phyloP scores from a whole-genome alignment of 2,113 vertebrate species.

The Motacilla alba region DNA sequence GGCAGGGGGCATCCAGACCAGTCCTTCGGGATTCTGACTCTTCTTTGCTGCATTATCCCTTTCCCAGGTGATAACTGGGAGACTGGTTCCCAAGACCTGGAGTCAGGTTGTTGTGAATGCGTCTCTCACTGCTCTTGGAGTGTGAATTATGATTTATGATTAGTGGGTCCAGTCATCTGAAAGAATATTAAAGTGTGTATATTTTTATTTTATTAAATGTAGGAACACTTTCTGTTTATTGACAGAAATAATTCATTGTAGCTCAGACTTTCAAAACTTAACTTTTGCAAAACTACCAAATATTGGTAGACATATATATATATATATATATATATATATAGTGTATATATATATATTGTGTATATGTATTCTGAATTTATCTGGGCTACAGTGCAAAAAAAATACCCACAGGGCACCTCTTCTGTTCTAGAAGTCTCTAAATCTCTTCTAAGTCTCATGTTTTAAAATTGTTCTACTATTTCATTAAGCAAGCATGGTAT shows the following conservation, averaged over 20 bases:
- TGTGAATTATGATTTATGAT: neutral
- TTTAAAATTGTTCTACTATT: neutral
- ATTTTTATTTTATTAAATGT: neutral
- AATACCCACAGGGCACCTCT: neutral
- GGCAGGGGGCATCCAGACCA: neutral
- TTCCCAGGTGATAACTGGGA: neutral
- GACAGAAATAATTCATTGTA: neutral
- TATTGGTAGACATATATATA: neutral
- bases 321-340: neutral
- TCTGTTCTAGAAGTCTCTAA: neutral
- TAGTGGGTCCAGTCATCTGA: neutral
- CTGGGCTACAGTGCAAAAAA: neutral
- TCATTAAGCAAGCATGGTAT: neutral
- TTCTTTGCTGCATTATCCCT: neutral
- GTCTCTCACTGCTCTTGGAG: neutral
- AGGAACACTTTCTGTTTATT: neutral
- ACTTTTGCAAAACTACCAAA: neutral
- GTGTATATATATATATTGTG: neutral
- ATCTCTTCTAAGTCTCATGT: neutral
- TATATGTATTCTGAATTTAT: neutral
- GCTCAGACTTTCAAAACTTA: neutral
- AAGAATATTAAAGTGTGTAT: neutral
- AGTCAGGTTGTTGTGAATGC: neutral
- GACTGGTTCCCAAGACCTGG: neutral
- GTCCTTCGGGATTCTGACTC: neutral